Base-by-base conservation (phyloP, 1,140 invertebrate species). In the Saccostrea cuccullata region DNA sequence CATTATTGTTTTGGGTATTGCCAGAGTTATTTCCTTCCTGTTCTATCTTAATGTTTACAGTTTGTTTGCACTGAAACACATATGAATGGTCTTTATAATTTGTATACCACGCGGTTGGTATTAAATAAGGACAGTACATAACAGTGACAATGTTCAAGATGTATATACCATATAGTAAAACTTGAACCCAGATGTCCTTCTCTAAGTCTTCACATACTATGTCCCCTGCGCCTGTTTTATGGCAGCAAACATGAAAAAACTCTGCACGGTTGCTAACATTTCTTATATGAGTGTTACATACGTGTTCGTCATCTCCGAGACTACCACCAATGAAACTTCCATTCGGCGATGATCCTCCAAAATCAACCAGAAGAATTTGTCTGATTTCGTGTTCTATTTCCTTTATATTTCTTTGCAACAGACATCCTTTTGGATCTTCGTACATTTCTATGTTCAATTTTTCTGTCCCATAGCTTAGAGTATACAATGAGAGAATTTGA, bases 191-290 rank as follows among this genome's bases (percentile, higher is more conserved):
- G 0, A 73, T 47, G n/a, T 92, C 92, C 13, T 77, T 55, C 2
- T 36, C 36, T 13, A 89, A n/a, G 20, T 91, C 91, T 17, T 82
- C 12, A 86, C 91, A 91, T 4, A 86, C 67, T 3, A 91, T 56
- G 0, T 89, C 77, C 0, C 87, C 89, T 15, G 89, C 87, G 0
- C 47, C 56, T 15, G 64, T 36, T 9, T 83, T 84, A 30, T 88
- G 88, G 70, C 91, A 93, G 84, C 92, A 93, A 13, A 84, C 36
- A 83, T 93, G 90, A 11, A 82, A 36, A 84, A 93, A 91, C 12
- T 84, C 73, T 23, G 91, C 92, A n/a, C 89, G 58, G 5, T 86
- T 91, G 26, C 26, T 47, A 23, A 30, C 26, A 30, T 82, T 82
- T 12, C 17, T 30, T 8, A 82, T 82, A 4, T 82, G 73, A 20